Evolutionary conservation across 2,797 vertebrate genomes (phyloP), one percentile per base, ranked within the genome.

Genomic region (Amniataba percoides): DNA sequence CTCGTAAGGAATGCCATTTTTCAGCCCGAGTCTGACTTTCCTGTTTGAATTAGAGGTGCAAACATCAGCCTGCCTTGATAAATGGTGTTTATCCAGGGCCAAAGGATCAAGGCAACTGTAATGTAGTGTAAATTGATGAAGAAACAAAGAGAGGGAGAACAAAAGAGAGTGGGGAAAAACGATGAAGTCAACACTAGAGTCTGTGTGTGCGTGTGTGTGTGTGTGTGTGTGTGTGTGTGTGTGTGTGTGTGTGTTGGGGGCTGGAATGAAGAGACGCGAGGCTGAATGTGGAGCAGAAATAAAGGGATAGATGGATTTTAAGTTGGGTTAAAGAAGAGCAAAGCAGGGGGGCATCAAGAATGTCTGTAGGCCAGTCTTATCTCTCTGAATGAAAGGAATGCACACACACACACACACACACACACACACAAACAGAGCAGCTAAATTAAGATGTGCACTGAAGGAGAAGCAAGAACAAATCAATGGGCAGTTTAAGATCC

Each of bases 11-110:
- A 94, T 93, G 92, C 71, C 65, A 91, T 93, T 92, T 92, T 90
- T 94, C 93, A 94, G 61, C 69, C 80, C 0, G 2, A 9, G 71
- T 58, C 71, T 80, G 89, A 93, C 91, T 91, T 88, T 71, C 88
- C 83, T 94, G 91, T 93, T 93, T 95, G 89, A 94, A 90, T 93
- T 91, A 85, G 90, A 82, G 87, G 83, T 60, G 88, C 87, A 92
- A 91, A 93, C 92, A 91, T 88, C 85, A 79, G 86, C 57, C 82
- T 12, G 53, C 56, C 52, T 69, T 94, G 93, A 94, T 93, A 87
- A 88, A 93, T 90, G 89, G 57, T 92, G 89, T 93, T 93, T 90
- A 92, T 88, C 64, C 88, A 92, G 62, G 89, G 87, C 89, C 85
- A 83, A 69, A 74, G 82, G 88, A 93, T 93, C 89, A 93, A 93